Conservation (phyloP, 2,113 vertebrate species). For the Perca schrenkii region DNA sequence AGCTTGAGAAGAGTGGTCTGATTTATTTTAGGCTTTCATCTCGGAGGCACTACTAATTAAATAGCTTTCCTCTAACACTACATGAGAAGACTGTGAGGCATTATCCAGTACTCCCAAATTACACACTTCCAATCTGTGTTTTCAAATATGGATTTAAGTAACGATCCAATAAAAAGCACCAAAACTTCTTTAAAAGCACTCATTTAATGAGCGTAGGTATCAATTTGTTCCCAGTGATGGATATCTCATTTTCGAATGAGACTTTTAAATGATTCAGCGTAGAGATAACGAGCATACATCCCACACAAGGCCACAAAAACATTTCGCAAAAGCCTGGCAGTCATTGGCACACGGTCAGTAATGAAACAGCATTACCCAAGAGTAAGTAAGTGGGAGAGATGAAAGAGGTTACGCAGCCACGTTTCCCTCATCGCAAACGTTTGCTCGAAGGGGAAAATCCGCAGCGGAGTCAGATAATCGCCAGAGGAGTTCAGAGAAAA, state of each 20-base stretch:
- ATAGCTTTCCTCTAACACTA: conserved; percentile 1
- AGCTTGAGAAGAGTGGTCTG: neutral
- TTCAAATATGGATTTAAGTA: conserved; percentile 11
- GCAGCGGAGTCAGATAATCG: neutral
- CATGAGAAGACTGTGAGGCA: conserved; percentile 17
- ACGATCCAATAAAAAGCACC: neutral
- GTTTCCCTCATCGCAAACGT: neutral
- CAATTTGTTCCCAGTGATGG: conserved; percentile 41
- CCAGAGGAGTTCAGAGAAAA: neutral
- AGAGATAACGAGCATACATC: conserved; percentile 50
- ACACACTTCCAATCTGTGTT: conserved; percentile 19
- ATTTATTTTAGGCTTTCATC: conserved; percentile 25
- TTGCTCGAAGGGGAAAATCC: neutral
- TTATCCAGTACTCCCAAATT: conserved; percentile 1
- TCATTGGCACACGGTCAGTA: neutral
- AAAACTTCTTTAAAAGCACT: conserved; percentile 10
- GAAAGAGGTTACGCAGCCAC: conserved; percentile 22
- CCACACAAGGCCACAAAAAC: conserved; percentile 55
- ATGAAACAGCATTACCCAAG: conserved; percentile 34
- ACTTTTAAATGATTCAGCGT: conserved; percentile 51
- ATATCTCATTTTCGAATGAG: conserved; percentile 35
- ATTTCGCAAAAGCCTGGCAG: conserved; percentile 30
- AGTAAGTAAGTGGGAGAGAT: conserved; percentile 20
- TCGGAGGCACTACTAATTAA: conserved; percentile 17
- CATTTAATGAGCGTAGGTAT: conserved; percentile 24